Percentiles rank a stretch among this genome's conserved stretches.
Conservation (phyloP, 2,797 vertebrate genomes). For the Oryzias dopingdopingensis region DNA sequence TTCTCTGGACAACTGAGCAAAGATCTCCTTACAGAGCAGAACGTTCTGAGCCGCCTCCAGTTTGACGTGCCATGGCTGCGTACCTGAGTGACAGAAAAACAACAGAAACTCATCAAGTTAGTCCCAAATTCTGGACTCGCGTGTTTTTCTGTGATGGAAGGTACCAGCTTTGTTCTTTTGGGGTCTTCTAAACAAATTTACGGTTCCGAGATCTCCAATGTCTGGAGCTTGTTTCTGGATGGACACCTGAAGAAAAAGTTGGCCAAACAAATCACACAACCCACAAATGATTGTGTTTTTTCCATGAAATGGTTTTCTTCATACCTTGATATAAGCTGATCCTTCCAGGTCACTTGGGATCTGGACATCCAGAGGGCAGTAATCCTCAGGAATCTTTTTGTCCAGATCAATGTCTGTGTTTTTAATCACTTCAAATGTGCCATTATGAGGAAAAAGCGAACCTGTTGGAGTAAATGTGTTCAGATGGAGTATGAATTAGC, state of each 20-base stretch:
- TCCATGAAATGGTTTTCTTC: not conserved
- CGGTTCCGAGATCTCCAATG: slow-evolving; percentile 94
- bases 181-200: slow-evolving; percentile 88
- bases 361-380: slow-evolving; percentile 94
- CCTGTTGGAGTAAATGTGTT: slow-evolving; percentile 67
- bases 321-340: slow-evolving; percentile 95
- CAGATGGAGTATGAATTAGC: not conserved
- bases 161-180: slow-evolving; percentile 82
- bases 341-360: slow-evolving; percentile 97
- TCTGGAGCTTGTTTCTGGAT: slow-evolving; percentile 97
- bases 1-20: slow-evolving; percentile 95
- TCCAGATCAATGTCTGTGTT: slow-evolving; percentile 98
- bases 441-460: slow-evolving; percentile 95
- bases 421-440: slow-evolving; percentile 98
- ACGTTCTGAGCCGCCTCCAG: slow-evolving; percentile 96
- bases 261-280: too few species aligned
- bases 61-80: slow-evolving; percentile 91
- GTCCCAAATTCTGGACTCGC: not conserved
- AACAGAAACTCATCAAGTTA: not conserved
- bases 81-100: slow-evolving; percentile 69
- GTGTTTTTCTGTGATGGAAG: not conserved
- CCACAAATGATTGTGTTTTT: too few species aligned
- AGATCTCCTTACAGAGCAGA: slow-evolving; percentile 96
- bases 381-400: slow-evolving; percentile 96
- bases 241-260: slow-evolving; percentile 82